Evolutionary conservation across 2,797 vertebrate genomes (phyloP).

Genomic region (Eremophila alpestris): DNA sequence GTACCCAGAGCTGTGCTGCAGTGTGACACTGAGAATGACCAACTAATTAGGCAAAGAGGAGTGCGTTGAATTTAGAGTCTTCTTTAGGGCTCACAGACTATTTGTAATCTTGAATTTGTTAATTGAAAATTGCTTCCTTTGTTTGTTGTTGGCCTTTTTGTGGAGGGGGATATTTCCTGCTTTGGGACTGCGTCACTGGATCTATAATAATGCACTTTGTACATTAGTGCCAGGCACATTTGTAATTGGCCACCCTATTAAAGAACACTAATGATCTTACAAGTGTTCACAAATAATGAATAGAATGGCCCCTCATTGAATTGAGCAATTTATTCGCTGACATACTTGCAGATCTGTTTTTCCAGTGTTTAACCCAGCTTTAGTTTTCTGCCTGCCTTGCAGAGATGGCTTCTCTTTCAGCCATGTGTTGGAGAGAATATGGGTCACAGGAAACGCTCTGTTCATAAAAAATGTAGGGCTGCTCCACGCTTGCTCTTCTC

Average conservation of each 20-base stretch:
- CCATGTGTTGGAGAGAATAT: background rate
- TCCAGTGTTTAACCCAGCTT: conserved; percentile 51
- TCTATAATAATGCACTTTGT: conserved; percentile 60
- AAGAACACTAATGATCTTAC: conserved; percentile 57
- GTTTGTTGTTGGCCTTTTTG: conserved; percentile 50
- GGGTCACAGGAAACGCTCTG: background rate
- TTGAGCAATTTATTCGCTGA: conserved; percentile 49
- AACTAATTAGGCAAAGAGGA: conserved; percentile 16
- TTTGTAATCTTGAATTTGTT: conserved; percentile 49
- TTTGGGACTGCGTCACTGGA: conserved; percentile 4
- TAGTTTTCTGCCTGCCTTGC: background rate
- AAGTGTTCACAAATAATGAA: conserved; percentile 61
- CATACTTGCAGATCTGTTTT: conserved; percentile 50
- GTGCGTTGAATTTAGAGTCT: background rate
- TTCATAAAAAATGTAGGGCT: background rate
- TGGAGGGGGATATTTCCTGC: conserved; percentile 54
- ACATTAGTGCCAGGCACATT: conserved; percentile 56
- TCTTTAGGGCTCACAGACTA: conserved; percentile 34
- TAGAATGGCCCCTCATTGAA: conserved; percentile 43
- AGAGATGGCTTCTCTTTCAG: background rate
- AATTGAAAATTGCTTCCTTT: conserved; percentile 62
- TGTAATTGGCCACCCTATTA: conserved; percentile 58
- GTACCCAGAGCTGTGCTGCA: background rate
- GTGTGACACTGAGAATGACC: background rate
- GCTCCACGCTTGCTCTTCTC: background rate